phyloP scores from a whole-genome alignment of 2,113 vertebrate species.

The Dunckerocampus dactyliophorus region DNA sequence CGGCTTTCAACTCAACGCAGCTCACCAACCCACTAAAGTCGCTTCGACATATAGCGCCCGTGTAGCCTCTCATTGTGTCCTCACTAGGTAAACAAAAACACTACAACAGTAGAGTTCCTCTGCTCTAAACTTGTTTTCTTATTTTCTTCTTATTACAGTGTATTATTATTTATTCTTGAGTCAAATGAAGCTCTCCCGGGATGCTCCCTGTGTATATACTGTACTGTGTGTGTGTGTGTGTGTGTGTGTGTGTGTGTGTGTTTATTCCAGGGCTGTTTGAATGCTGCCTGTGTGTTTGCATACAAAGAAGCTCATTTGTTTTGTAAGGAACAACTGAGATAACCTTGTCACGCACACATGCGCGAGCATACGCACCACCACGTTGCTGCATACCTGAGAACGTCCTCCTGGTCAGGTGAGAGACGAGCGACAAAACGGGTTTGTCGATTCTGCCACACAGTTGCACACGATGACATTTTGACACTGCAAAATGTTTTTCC shows the following conservation, averaged over 20 bases:
- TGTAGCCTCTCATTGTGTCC: too few species aligned
- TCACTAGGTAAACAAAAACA: not conserved
- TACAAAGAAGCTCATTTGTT: constrained; percentile 66
- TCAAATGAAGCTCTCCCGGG: too few species aligned
- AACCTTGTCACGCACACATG: too few species aligned
- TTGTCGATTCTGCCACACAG: not conserved
- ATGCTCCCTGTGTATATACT: too few species aligned
- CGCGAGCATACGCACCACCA: constrained; percentile 3
- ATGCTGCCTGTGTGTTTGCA: constrained; percentile 62
- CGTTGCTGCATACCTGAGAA: constrained; percentile 21
- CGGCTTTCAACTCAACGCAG: too few species aligned
- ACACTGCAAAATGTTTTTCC: too few species aligned
- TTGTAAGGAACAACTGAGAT: constrained; percentile 56
- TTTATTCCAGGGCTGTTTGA: constrained; percentile 34
- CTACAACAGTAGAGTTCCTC: not conserved
- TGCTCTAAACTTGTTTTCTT: not conserved
- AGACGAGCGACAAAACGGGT: not conserved
- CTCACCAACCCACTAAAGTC: too few species aligned
- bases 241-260: constrained; percentile 43
- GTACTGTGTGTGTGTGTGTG: constrained; percentile 20
- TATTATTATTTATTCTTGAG: too few species aligned
- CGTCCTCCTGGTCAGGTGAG: constrained; percentile 55
- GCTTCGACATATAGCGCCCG: too few species aligned
- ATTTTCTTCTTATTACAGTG: not conserved
- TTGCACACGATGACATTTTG: too few species aligned